Evolutionary conservation across 2,888 invertebrate genomes (phyloP), one percentile per base, ranked within the genome.

Genomic region (Leucozona laternaria): DNA sequence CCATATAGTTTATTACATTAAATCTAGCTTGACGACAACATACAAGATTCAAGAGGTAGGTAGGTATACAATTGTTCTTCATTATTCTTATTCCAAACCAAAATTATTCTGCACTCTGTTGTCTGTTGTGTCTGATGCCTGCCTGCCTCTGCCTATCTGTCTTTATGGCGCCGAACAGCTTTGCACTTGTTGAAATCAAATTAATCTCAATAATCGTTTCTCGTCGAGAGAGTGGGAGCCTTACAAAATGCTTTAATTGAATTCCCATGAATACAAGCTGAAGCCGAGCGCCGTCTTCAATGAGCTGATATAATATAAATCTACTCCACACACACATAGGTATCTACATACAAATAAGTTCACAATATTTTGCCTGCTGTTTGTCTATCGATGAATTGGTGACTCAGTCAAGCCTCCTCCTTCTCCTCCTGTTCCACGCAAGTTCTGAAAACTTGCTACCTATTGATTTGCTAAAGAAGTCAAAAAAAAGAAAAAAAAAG

Each of bases 111-210:
- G 13, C 66, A 28, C 22, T 50, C 13, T 31, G 20, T 31, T 31
- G 20, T 31, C 15, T 66, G 13, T 48, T 20, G 2, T 37, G 4
- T 13, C 3, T 57, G n/a, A n/a, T n/a, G n/a, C 31, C n/a, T 28
- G 28, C 13, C 31, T 53, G 10, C 10, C 0, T 8, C 1, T 57
- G 25, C 2, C 43, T 25, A 13, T 48, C 17, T 66, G 45, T 28
- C 53, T 43, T 48, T 70, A 71, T 81, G 86, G 86, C 82, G 86
- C 85, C 86, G 50, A 53, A 58, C 71, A 31, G 53, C 78, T 82
- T 71, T 81, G 86, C 86, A 86, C 86, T 86, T 86, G 86, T 86
- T 75, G 82, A 82, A 55, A 81, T 82, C 78, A 76, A 86, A 86
- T 86, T 86, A 82, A 85, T 85, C 85, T 85, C 73, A 77, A 85